Conservation (phyloP, 2,888 invertebrate genomes). For the Zhengitettix transpicula region DNA sequence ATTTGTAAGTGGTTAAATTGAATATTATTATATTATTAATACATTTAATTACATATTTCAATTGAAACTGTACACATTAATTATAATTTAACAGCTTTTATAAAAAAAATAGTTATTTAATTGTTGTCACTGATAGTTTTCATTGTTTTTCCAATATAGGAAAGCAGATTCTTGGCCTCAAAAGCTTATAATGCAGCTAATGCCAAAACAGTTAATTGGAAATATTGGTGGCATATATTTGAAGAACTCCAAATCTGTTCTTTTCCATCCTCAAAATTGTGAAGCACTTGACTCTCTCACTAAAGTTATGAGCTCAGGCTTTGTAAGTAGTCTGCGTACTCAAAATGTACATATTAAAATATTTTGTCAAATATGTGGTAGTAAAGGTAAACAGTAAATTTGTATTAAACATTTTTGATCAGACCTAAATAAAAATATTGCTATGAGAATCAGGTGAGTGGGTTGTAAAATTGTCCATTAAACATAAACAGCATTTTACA, state of each 20-base stretch:
- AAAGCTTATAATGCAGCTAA: slow-evolving; percentile 82
- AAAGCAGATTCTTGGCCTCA: slow-evolving; percentile 89
- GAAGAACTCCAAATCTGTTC: slow-evolving; percentile 82
- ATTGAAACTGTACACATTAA: background rate
- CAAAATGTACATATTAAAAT: no score
- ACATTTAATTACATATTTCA: slow-evolving; percentile 2
- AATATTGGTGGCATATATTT: slow-evolving; percentile 77
- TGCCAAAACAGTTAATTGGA: slow-evolving; percentile 83
- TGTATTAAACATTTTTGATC: background rate
- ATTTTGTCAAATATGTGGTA: background rate
- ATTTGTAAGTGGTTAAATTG: slow-evolving; percentile 40
- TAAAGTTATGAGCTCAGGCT: slow-evolving; percentile 85
- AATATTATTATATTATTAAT: slow-evolving; percentile 1
- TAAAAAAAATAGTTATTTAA: background rate
- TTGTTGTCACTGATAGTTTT: background rate
- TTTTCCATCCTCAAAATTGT: slow-evolving; percentile 72
- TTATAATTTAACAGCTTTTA: background rate
- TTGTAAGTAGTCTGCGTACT: slow-evolving; percentile 69
- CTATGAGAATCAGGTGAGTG: no score
- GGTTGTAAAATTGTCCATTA: no score
- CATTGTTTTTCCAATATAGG: slow-evolving; percentile 22
- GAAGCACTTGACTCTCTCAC: slow-evolving; percentile 76
- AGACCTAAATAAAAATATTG: no score
- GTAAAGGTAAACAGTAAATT: background rate
- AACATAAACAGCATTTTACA: no score